Evolutionary conservation across 2,888 invertebrate genomes (phyloP), one percentile per base, ranked within the genome.

Genomic region (Xylocampa areola): DNA sequence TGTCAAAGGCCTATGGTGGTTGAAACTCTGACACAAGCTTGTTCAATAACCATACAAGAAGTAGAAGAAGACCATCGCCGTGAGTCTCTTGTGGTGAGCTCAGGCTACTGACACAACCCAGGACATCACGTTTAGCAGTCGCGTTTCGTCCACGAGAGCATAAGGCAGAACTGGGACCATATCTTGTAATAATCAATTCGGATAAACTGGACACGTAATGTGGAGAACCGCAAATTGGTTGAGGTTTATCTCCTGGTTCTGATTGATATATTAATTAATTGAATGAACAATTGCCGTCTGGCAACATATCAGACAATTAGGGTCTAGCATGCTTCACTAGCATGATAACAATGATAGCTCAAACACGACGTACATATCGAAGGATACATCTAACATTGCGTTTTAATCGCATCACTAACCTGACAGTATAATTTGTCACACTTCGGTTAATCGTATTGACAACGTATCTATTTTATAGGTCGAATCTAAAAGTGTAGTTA

Each of bases 371-470:
- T 14, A 14, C 41, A 21, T 47, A 16, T 14, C 32, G 14, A 7
- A 32, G 13, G n/a, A 35, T 32, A 5, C 13, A 25, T 32, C 14
- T 51, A n/a, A 14, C 33, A 29, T 48, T 14, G 21, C 50, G 44
- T 52, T 50, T 40, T 21, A 25, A 52, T 39, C 32, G 37, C 51
- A 19, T 51, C 71, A 47, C 13, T 68, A 54, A 35, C 10, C 51
- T 25, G 45, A 43, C 35, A 33, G 41, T 58, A 44, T 52, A 21
- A 47, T 35, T 35, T 25, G 44, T 36, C 30, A 17, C n/a, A 14
- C 25, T 8, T 30, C 30, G 27, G 21, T 40, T 41, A 23, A 48
- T 40, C 14, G 16, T 16, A 25, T 16, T 32, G 8, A 21, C n/a
- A n/a, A n/a, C n/a, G n/a, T n/a, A n/a, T n/a, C n/a, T n/a, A n/a